A percentile compares a stretch with the other conserved stretches of the same genome.
Evolutionary conservation across 2,888 invertebrate species (phyloP).

Genomic region (Limnephilus lunatus): DNA sequence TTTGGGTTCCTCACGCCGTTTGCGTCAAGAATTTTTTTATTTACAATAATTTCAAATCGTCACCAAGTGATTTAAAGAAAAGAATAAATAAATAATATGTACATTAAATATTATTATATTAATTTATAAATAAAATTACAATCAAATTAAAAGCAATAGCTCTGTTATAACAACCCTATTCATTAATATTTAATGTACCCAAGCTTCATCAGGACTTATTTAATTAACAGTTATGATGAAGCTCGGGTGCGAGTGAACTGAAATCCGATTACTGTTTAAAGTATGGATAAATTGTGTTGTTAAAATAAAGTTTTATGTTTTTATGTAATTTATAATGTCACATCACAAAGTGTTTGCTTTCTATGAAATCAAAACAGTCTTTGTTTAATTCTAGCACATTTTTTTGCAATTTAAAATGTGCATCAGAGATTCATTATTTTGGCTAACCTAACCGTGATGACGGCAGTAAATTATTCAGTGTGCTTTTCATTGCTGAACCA

Average conservation of each 20-base stretch:
- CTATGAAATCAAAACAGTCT: background rate
- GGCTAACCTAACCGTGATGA: background rate
- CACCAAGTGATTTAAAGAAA: constrained; percentile 2
- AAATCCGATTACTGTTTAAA: background rate
- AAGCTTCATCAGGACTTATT: background rate
- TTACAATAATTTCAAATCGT: background rate
- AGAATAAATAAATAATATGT: background rate
- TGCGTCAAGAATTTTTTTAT: background rate
- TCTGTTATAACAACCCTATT: background rate
- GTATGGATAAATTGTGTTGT: no score
- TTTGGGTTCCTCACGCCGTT: background rate
- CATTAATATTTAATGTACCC: background rate
- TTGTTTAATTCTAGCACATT: background rate
- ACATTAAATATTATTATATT: background rate
- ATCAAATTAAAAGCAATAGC: background rate
- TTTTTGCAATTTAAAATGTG: background rate
- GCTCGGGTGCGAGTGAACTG: background rate
- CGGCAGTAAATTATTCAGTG: background rate
- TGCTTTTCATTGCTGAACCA: background rate
- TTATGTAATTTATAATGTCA: no score
- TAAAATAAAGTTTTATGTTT: no score
- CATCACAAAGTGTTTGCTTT: no score
- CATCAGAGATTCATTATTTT: background rate
- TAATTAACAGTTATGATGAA: background rate
- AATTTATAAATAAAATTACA: background rate